phyloP scores from a whole-genome alignment of 92 coral and sea anemone genomes.

The Isaurus tuberculatus region DNA sequence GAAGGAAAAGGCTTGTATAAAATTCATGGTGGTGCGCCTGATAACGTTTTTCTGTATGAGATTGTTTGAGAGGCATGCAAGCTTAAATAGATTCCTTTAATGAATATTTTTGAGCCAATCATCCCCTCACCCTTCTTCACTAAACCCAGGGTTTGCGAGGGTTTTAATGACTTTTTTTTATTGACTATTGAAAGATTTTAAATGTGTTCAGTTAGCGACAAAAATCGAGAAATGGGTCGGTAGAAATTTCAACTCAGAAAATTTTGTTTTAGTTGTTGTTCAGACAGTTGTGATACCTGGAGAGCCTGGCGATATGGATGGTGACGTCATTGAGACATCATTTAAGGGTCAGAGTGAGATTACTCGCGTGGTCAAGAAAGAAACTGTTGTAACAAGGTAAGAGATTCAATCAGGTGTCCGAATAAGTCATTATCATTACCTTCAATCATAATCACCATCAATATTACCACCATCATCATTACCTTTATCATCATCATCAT shows the following conservation, averaged over 20 bases:
- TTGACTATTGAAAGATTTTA: neutral
- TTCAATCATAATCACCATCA: neutral
- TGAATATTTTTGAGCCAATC: too few relatives aligned
- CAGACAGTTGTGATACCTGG: constrained; percentile 28
- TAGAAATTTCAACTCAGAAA: too few relatives aligned
- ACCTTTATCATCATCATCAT: too few relatives aligned
- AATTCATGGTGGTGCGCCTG: too few relatives aligned
- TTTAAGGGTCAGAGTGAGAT: constrained; percentile 28
- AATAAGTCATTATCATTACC: neutral
- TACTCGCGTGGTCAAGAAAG: constrained; percentile 38
- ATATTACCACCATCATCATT: neutral
- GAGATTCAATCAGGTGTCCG: neutral
- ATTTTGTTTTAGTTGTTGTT: neutral
- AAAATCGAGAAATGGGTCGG: neutral
- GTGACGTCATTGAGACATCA: constrained; percentile 41
- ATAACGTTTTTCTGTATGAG: too few relatives aligned
- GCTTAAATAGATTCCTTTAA: too few relatives aligned
- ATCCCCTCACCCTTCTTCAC: too few relatives aligned
- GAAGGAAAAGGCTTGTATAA: too few relatives aligned
- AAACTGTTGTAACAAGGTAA: constrained; percentile 41
- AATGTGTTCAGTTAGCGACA: neutral
- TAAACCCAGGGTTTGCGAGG: too few relatives aligned
- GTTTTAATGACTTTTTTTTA: too few relatives aligned
- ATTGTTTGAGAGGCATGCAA: too few relatives aligned
- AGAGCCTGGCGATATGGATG: constrained; percentile 10